Evolutionary conservation across 1,140 invertebrate genomes (phyloP).

Genomic region (Himalopsyche phryganea): DNA sequence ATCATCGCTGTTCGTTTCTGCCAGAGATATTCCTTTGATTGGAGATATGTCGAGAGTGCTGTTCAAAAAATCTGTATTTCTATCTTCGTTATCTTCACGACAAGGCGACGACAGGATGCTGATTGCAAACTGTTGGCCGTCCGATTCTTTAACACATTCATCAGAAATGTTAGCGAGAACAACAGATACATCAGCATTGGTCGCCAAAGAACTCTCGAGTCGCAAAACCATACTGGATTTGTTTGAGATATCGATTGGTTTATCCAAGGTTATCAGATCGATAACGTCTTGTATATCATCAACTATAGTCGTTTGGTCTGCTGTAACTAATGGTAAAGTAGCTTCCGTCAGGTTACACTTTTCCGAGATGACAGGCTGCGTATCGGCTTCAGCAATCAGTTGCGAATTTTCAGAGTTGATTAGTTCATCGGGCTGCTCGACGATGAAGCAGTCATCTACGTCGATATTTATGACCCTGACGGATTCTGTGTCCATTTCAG

Average conservation of each 20-base stretch:
- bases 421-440: background rate
- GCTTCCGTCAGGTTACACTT: too few relatives aligned
- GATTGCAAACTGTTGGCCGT: background rate
- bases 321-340: too few relatives aligned
- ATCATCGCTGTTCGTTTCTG: constrained; percentile 38
- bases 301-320: too few relatives aligned
- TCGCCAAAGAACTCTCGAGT: too few relatives aligned
- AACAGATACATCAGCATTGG: too few relatives aligned
- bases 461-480: background rate
- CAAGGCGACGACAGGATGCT: constrained; percentile 36
- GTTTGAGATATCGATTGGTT: too few relatives aligned
- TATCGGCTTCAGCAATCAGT: constrained; percentile 43
- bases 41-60: constrained; percentile 56
- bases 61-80: constrained; percentile 53
- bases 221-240: too few relatives aligned
- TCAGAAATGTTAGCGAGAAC: background rate
- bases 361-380: constrained; percentile 34
- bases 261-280: too few relatives aligned
- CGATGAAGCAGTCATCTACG: background rate
- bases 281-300: too few relatives aligned
- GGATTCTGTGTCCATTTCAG: constrained; percentile 10
- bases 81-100: constrained; percentile 43
- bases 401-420: constrained; percentile 33
- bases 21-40: constrained; percentile 46
- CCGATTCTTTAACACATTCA: constrained; percentile 2